Evolutionary conservation across 2,888 invertebrate genomes (phyloP).

Genomic region (Raillietiella orientalis): DNA sequence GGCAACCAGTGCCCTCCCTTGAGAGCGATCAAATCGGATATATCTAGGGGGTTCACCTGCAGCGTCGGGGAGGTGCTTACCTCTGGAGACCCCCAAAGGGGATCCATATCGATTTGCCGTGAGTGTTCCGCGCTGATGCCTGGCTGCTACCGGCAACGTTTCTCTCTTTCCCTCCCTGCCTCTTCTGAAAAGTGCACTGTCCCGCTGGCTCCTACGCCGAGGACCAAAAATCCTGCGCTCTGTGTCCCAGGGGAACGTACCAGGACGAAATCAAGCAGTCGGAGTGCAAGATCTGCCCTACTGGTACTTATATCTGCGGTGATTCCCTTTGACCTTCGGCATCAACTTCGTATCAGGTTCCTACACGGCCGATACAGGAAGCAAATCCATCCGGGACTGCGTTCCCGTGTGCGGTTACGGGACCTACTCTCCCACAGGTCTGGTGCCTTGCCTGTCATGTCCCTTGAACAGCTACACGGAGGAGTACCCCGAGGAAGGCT

Average conservation of each 20-base stretch:
- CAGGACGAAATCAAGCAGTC: conserved; percentile 74
- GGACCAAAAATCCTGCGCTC: conserved; percentile 58
- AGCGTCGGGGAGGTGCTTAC: conserved; percentile 74
- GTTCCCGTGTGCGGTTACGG: conserved; percentile 84
- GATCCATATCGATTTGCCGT: conserved; percentile 54
- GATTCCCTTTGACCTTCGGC: conserved; percentile 16
- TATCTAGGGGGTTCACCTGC: conserved; percentile 66
- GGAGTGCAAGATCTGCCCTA: conserved; percentile 57
- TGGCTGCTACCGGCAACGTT: too few relatives aligned
- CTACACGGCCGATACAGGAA: conserved; percentile 12
- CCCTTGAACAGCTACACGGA: conserved; percentile 64
- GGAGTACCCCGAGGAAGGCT: conserved; percentile 60
- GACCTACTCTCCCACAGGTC: conserved; percentile 72
- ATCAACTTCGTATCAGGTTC: conserved; percentile 11
- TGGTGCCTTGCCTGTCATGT: conserved; percentile 76
- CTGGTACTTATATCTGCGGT: conserved; percentile 68
- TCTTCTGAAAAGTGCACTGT: conserved; percentile 40
- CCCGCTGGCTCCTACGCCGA: conserved; percentile 82
- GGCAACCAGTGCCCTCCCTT: conserved; percentile 75
- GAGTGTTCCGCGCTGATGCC: conserved; percentile 16
- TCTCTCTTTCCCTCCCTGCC: background rate
- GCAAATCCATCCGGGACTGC: conserved; percentile 52
- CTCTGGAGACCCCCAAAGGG: conserved; percentile 67
- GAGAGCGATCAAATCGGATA: conserved; percentile 47
- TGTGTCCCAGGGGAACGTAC: conserved; percentile 69